These are phyloP conservation scores for Drosophila colorata DNA, from an alignment of 2,888 invertebrate genomes.

Conservation along the genomic window DNA sequence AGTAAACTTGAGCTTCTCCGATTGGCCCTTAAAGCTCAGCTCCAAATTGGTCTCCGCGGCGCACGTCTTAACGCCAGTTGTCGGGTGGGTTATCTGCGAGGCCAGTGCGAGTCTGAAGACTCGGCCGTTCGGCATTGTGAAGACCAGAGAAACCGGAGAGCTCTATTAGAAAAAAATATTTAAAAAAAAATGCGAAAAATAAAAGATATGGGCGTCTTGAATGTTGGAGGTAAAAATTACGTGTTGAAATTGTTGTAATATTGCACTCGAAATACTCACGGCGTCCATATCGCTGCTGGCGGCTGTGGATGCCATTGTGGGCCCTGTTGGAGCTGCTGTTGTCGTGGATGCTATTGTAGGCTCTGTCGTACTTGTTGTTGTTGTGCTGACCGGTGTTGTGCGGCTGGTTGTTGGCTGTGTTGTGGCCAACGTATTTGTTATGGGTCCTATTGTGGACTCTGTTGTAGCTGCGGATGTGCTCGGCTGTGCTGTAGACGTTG, in stretches of 20 bases:
- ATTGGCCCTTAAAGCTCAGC: constrained; percentile 14
- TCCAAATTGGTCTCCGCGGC: constrained; percentile 8
- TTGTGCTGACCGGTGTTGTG: too few relatives aligned
- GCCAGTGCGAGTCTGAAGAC: constrained; percentile 17
- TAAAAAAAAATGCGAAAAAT: background rate
- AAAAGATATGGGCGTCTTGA: background rate
- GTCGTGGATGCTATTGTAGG: background rate
- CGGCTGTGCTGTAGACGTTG: background rate
- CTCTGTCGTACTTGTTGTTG: background rate
- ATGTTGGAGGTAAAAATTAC: constrained; percentile 1
- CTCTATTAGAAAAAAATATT: constrained; percentile 10
- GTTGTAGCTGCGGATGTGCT: background rate
- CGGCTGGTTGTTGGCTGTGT: background rate
- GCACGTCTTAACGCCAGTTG: constrained; percentile 28
- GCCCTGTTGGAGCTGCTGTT: background rate
- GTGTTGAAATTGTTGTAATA: constrained; percentile 10
- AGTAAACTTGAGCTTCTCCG: constrained; percentile 8
- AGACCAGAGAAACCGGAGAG: constrained; percentile 20
- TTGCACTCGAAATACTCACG: constrained; percentile 23
- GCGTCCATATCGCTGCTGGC: background rate
- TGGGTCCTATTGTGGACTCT: background rate
- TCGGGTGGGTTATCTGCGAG: constrained; percentile 23
- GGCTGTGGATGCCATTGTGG: background rate
- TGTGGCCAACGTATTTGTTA: background rate
- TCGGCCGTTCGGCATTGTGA: constrained; percentile 25